A percentile compares a stretch with the other conserved stretches of the same genome.
These are phyloP conservation scores for Drosophila sordidapex DNA, from an alignment of 2,888 invertebrate species.

Conservation along the genomic window DNA sequence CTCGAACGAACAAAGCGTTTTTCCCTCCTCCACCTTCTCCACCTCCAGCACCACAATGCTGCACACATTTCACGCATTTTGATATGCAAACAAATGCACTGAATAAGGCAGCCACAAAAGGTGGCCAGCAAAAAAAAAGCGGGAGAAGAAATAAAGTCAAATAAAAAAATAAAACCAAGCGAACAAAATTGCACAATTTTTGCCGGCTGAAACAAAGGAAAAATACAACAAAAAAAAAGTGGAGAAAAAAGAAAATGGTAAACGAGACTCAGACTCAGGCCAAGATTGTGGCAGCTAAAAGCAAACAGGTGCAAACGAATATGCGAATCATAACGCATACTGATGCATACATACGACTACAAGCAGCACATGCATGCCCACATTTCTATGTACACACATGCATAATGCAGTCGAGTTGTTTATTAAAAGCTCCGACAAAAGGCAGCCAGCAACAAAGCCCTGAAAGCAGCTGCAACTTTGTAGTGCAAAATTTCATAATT, in stretches of 20 bases:
- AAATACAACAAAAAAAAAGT: constrained; percentile 73
- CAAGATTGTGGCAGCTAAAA: constrained; percentile 25
- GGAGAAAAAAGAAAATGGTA: constrained; percentile 55
- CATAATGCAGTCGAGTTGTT: constrained; percentile 60
- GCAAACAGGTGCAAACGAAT: constrained; percentile 60
- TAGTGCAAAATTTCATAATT: constrained; percentile 74
- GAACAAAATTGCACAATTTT: constrained; percentile 64
- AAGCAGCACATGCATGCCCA: constrained; percentile 5
- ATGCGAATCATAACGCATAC: constrained; percentile 53
- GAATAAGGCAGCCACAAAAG: constrained; percentile 75
- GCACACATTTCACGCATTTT: constrained; percentile 77
- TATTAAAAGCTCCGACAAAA: constrained; percentile 54
- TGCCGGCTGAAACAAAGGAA: constrained; percentile 76
- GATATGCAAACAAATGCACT: constrained; percentile 81
- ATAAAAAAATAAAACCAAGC: constrained; percentile 2
- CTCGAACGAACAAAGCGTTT: constrained; percentile 59
- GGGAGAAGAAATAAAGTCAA: constrained; percentile 9
- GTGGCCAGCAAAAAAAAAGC: constrained; percentile 25
- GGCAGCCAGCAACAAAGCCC: constrained; percentile 38
- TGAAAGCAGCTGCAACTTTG: constrained; percentile 70
- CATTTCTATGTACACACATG: constrained; percentile 11
- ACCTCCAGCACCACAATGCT: not conserved
- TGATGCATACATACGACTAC: not conserved
- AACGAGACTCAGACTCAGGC: not conserved
- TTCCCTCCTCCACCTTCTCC: constrained; percentile 1